Evolutionary conservation across 92 coral and sea anemone genomes (phyloP).

Genomic region (Ricordea florida): DNA sequence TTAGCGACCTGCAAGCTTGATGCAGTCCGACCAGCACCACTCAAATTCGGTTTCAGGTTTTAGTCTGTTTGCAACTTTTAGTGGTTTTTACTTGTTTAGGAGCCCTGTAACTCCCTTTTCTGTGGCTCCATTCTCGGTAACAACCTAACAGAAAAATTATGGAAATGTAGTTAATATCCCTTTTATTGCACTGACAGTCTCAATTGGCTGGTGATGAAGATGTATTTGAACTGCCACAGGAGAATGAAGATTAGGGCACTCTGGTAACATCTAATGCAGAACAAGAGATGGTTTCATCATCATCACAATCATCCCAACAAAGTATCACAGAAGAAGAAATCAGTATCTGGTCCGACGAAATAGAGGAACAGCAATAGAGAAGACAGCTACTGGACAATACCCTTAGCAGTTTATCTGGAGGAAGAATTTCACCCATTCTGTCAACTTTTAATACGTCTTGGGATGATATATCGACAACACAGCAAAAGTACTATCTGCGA

Average conservation of each 20-base stretch:
- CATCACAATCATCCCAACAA: slow-evolving; percentile 25
- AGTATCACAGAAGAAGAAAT: slow-evolving; percentile 27
- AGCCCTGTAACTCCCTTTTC: slow-evolving; percentile 13
- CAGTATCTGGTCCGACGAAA: slow-evolving; percentile 46
- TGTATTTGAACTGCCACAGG: neutral
- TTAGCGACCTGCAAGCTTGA: no score
- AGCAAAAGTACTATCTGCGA: slow-evolving; percentile 53
- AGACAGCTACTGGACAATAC: slow-evolving; percentile 37
- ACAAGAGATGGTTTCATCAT: slow-evolving; percentile 2
- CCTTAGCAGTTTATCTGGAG: slow-evolving; percentile 16
- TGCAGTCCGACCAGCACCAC: neutral
- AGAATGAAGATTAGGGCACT: slow-evolving; percentile 1
- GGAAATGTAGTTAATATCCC: slow-evolving; percentile 7
- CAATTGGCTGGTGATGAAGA: slow-evolving; percentile 7
- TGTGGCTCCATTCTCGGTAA: slow-evolving; percentile 1
- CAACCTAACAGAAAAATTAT: neutral
- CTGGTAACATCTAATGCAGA: slow-evolving; percentile 13
- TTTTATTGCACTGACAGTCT: neutral
- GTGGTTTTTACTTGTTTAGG: neutral
- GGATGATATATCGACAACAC: slow-evolving; percentile 51
- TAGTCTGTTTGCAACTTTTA: neutral
- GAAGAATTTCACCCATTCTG: slow-evolving; percentile 29
- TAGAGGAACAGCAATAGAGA: slow-evolving; percentile 36
- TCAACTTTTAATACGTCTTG: slow-evolving; percentile 59
- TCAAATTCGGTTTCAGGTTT: neutral